Evolutionary conservation across 2,797 vertebrate genomes (phyloP).

Genomic region (Sebastes minor): DNA sequence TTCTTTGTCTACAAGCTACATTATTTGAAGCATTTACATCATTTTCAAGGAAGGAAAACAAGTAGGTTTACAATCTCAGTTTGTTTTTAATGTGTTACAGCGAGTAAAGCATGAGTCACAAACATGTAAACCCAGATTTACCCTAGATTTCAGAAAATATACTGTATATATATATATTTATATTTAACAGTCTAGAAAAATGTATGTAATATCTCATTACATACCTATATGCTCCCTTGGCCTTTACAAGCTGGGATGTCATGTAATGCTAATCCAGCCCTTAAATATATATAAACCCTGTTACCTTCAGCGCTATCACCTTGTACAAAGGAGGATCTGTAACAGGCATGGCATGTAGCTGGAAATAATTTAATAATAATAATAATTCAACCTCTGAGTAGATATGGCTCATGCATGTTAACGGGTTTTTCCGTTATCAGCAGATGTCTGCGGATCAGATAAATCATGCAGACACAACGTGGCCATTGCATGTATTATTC

Average conservation of each 20-base stretch:
- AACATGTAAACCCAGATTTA: conserved; percentile 34
- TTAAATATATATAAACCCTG: conserved; percentile 4
- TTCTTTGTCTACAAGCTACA: neutral
- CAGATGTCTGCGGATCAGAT: neutral
- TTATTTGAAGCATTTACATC: neutral
- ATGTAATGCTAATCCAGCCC: conserved; percentile 1
- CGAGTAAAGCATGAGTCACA: conserved; percentile 40
- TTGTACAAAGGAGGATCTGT: neutral
- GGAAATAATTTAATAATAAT: neutral
- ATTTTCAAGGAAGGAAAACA: conserved; percentile 7
- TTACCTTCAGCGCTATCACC: neutral
- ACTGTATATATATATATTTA: conserved; percentile 5
- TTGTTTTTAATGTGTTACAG: conserved; percentile 55
- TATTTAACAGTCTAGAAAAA: conserved; percentile 41
- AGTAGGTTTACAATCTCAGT: conserved; percentile 24
- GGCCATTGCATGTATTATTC: conserved; percentile 17
- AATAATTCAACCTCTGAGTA: neutral
- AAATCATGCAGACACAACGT: neutral
- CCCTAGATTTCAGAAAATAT: conserved; percentile 42
- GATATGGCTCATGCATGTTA: conserved; percentile 11
- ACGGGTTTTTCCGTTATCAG: neutral
- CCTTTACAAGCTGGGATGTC: neutral
- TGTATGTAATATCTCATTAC: conserved; percentile 9
- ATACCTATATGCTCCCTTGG: conserved; percentile 11
- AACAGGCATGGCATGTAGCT: neutral